phyloP scores from a whole-genome alignment of 2,888 invertebrate genomes.

The Lacanobia oleracea region DNA sequence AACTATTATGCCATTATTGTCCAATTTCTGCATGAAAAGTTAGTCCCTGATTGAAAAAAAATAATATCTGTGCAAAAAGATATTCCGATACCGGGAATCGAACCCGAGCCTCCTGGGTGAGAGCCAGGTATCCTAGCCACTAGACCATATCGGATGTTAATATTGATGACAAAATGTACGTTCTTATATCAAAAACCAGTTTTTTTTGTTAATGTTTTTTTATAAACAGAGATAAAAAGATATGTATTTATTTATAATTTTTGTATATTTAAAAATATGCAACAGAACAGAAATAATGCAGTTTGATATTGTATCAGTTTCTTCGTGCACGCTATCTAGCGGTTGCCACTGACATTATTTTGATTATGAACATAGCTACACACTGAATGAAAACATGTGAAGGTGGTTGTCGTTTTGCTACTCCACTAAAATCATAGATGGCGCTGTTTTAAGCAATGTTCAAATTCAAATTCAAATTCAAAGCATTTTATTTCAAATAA shows the following conservation, averaged over 20 bases:
- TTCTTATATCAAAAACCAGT: rapidly evolving
- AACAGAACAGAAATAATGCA: neutral
- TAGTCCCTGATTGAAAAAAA: no score
- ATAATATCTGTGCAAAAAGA: constrained; percentile 69
- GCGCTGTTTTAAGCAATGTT: constrained; percentile 25
- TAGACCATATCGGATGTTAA: constrained; percentile 90
- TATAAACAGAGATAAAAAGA: neutral
- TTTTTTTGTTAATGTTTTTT: neutral
- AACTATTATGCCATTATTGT: no score
- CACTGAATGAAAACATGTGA: neutral
- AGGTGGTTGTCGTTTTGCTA: neutral
- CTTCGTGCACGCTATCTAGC: constrained; percentile 19
- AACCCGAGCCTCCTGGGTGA: constrained; percentile 92
- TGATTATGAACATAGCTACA: neutral
- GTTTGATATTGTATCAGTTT: neutral
- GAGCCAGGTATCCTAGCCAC: constrained; percentile 92
- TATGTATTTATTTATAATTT: rapidly evolving
- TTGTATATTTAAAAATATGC: no score
- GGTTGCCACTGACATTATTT: neutral
- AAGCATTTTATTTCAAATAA: no score
- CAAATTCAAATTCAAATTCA: no score
- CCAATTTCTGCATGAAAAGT: no score
- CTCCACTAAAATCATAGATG: constrained; percentile 31
- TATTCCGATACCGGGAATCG: constrained; percentile 92
- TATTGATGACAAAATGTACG: rapidly evolving